These are phyloP conservation scores for Amphipyra berbera DNA, from an alignment of 2,888 invertebrate genomes.

Conservation along the genomic window DNA sequence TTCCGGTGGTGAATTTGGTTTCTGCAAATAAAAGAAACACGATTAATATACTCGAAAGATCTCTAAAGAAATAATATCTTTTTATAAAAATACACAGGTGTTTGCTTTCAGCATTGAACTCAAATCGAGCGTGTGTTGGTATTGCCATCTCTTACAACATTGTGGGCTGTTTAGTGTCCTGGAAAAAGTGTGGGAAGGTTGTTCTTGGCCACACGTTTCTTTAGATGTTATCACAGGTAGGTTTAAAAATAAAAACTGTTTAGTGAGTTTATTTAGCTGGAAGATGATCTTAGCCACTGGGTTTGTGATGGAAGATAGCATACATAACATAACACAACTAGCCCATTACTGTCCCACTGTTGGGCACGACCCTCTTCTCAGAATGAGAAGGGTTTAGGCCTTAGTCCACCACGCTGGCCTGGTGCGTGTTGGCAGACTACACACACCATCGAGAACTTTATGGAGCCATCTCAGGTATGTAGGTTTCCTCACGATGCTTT, in stretches of 20 bases:
- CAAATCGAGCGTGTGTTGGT: conserved; percentile 44
- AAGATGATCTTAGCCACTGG: neutral
- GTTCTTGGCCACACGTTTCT: conserved; percentile 25
- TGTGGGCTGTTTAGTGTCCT: conserved; percentile 33
- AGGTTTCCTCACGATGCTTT: too few species aligned
- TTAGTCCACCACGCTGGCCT: too few species aligned
- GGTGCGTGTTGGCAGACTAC: too few species aligned
- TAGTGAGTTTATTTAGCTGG: neutral
- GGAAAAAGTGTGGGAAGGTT: conserved; percentile 42
- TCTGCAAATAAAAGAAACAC: conserved; percentile 62
- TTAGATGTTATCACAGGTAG: conserved; percentile 4
- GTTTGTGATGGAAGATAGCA: too few species aligned
- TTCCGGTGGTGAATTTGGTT: conserved; percentile 58
- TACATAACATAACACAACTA: too few species aligned
- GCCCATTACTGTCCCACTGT: too few species aligned
- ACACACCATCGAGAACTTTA: too few species aligned
- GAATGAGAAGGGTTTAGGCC: too few species aligned
- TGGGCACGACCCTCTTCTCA: too few species aligned
- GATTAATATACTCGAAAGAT: conserved; percentile 28
- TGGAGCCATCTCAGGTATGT: too few species aligned
- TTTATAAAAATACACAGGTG: conserved; percentile 32
- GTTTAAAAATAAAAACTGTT: conserved; percentile 3
- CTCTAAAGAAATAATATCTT: conserved; percentile 17
- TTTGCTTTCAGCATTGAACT: conserved; percentile 30
- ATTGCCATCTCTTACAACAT: conserved; percentile 24